These are phyloP conservation scores for Megalopta genalis DNA, from an alignment of 1,140 invertebrate species.

Conservation along the genomic window DNA sequence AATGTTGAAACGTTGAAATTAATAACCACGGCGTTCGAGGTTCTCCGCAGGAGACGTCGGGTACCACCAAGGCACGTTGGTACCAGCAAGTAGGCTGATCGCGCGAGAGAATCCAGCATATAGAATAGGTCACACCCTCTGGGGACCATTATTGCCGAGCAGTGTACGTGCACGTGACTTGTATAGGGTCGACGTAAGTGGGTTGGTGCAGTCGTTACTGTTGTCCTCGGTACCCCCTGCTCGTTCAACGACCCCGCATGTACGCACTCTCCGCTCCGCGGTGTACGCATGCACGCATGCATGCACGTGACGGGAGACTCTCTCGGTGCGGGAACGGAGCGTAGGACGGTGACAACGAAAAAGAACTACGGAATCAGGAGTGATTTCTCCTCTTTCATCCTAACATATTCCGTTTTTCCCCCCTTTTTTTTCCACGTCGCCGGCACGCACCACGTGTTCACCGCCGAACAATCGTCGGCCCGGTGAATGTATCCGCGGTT, in stretches of 20 bases:
- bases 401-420: background rate
- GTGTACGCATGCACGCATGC: constrained; percentile 61
- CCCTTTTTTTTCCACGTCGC: background rate
- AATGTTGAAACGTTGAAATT: background rate
- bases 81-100: constrained; percentile 32
- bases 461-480: constrained; percentile 8
- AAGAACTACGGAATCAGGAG: constrained; percentile 39
- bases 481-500: constrained; percentile 30
- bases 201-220: constrained; percentile 66
- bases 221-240: constrained; percentile 71
- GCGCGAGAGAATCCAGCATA: constrained; percentile 49
- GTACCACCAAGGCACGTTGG: constrained; percentile 29
- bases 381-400: constrained; percentile 27
- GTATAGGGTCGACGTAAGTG: constrained; percentile 66
- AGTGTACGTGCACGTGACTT: constrained; percentile 58
- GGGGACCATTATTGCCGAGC: constrained; percentile 59
- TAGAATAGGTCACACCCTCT: constrained; percentile 66
- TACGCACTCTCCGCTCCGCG: constrained; percentile 54
- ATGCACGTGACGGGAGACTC: constrained; percentile 66
- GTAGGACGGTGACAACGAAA: constrained; percentile 47
- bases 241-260: constrained; percentile 76
- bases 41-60: constrained; percentile 12
- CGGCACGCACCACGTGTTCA: background rate
- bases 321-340: constrained; percentile 20
- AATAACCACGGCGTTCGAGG: background rate